Evolutionary conservation across 2,797 vertebrate genomes (phyloP), one percentile per base, ranked within the genome.

Genomic region (Toxotes lorentzi): DNA sequence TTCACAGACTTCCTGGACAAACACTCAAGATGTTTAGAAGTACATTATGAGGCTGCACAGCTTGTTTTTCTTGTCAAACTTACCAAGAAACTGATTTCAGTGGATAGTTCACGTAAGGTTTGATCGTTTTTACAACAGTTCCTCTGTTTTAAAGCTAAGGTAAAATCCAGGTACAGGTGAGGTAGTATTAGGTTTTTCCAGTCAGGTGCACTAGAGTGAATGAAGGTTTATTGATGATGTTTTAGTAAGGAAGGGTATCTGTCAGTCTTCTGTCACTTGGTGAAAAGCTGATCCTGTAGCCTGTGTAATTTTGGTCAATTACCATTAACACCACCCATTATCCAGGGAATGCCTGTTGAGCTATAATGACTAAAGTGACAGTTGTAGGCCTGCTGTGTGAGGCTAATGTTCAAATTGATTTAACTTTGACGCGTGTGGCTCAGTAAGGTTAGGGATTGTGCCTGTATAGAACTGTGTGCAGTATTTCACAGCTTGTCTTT

Each of bases 401-500:
- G 23, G 34, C 34, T 38, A 58, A 64, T 54, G 9, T 67, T 75
- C 61, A 73, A 72, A 47, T 41, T 16, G 13, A 70, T 81, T 70
- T 71, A 19, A 47, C 21, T 48, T 48, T 60, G 32, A 79, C 53
- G 2, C n/a, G 35, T 54, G 51, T 54, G 51, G 19, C 40, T 78
- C 21, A 2, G 14, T 47, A 23, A 40, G 40, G 21, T 71, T 61
- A 47, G 47, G 60, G 53, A n/a, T 41, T 40, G 27, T 53, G 24
- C 47, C 47, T 35, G 35, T 59, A 17, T 24, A 34, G 17, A 48
- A 23, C 13, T 66, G 40, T 65, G 32, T 60, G 40, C 57, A 30
- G 16, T 67, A 57, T 50, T 74, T 70, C 41, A 53, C 38, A 57
- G n/a, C 21, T 62, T 54, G 68, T 85, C 27, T 66, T 73, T 77